Percentiles rank a stretch among this genome's conserved stretches.
Evolutionary conservation across 2,797 vertebrate species (phyloP).

Genomic region (Picus viridis): DNA sequence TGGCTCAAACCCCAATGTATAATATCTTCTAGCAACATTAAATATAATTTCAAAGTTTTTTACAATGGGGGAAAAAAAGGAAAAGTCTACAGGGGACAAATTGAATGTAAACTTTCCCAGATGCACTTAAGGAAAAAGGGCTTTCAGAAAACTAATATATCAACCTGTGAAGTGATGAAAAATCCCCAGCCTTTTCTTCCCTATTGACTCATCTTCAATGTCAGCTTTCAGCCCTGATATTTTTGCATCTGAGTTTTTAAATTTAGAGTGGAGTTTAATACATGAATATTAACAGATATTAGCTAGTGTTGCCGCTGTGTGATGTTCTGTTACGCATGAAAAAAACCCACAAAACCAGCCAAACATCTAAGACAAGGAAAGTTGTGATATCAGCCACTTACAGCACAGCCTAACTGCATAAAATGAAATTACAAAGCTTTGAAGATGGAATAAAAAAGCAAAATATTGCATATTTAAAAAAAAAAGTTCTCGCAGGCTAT

Average conservation of each 20-base stretch:
- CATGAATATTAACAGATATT: conserved; percentile 1
- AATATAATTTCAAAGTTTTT: background rate
- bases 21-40: background rate
- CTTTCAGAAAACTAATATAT: background rate
- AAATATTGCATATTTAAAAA: background rate
- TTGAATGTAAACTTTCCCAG: background rate
- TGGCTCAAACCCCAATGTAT: no score
- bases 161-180: background rate
- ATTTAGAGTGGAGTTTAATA: background rate
- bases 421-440: conserved; percentile 12
- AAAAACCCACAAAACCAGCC: background rate
- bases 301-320: background rate
- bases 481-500: background rate
- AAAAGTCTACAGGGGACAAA: background rate
- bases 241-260: background rate
- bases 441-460: background rate
- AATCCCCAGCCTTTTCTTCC: background rate
- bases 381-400: background rate
- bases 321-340: background rate
- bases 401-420: background rate
- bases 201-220: background rate
- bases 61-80: background rate
- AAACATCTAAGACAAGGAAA: background rate
- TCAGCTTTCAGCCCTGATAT: background rate
- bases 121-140: background rate